Base-by-base conservation (phyloP, 2,113 vertebrate species). In the Ardeotis arabs region DNA sequence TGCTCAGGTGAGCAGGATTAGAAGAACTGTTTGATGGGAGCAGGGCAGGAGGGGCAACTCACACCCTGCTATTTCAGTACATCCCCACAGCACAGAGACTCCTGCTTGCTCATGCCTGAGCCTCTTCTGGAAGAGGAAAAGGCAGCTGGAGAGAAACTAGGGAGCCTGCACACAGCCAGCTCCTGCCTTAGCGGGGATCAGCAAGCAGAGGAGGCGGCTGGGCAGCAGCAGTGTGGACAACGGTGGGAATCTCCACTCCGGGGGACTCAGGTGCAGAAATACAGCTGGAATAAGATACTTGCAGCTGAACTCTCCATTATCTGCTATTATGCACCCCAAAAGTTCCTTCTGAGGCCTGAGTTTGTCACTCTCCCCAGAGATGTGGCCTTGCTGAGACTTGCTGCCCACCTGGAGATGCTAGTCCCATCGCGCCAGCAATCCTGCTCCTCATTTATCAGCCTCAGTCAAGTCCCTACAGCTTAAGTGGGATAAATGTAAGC, bases 401-500 rank as follows among this genome's bases (percentile, higher is more conserved):
- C 89, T 60, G 53, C 45, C 47, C 56, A 35, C 33, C 39, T 47
- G 33, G 52, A 86, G 20, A 16, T 74, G 59, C 47, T n/a, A 20
- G 29, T 60, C 59, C 47, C 39, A 12, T 33, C 29, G 75, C 33
- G n/a, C 55, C 0, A 4, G 33, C 44, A 67, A 21, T 45, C 39
- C 45, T 73, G 11, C 16, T 86, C 11, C 45, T 12, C 29, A 47
- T 91, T 67, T 91, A 47, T 86, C 60, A 86, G 29, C 24, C 68
- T 74, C 8, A 0, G 33, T 29, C 28, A 91, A 80, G 39, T n/a
- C 33, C 53, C 60, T 86, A 47, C 67, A 60, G 53, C 20, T 80
- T 53, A 80, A 64, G 67, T 80, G 75, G 75, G 47, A 91, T 60
- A 86, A 80, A 91, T 60, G 60, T 67, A 91, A 67, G 60, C 83